Evolutionary conservation across 2,888 invertebrate species (phyloP).

Genomic region (Eupithecia inturbata): DNA sequence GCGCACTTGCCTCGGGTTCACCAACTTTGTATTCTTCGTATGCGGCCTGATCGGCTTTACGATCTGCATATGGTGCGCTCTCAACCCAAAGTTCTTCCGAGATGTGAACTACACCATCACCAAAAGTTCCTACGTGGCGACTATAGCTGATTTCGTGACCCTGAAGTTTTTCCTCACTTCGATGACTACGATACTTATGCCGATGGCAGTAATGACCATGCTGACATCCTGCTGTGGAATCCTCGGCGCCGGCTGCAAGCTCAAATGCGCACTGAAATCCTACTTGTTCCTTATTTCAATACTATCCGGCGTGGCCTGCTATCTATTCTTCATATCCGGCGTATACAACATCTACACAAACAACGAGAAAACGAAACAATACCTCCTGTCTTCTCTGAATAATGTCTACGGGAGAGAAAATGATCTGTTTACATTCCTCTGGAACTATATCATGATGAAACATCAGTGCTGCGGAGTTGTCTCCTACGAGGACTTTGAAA

Average conservation of each 20-base stretch:
- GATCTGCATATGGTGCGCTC: slow-evolving; percentile 71
- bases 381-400: slow-evolving; percentile 56
- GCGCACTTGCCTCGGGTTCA: slow-evolving; percentile 74
- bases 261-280: slow-evolving; percentile 72
- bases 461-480: slow-evolving; percentile 73
- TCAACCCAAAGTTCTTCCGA: slow-evolving; percentile 71
- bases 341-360: slow-evolving; percentile 70
- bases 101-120: slow-evolving; percentile 75
- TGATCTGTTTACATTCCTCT: slow-evolving; percentile 66
- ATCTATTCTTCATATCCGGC: slow-evolving; percentile 69
- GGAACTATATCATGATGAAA: slow-evolving; percentile 70
- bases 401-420: slow-evolving; percentile 67
- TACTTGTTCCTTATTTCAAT: slow-evolving; percentile 70
- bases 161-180: slow-evolving; percentile 70
- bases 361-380: slow-evolving; percentile 57
- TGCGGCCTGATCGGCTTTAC: slow-evolving; percentile 58
- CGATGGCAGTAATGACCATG: slow-evolving; percentile 61
- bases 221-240: slow-evolving; percentile 75
- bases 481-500: slow-evolving; percentile 63
- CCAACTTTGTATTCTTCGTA: slow-evolving; percentile 68
- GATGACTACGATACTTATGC: slow-evolving; percentile 64
- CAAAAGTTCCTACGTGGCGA: slow-evolving; percentile 60
- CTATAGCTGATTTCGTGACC: slow-evolving; percentile 67
- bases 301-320: slow-evolving; percentile 59
- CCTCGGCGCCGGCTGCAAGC: slow-evolving; percentile 70